Evolutionary conservation across 2,113 vertebrate species (phyloP).

Genomic region (Bufo bufo): DNA sequence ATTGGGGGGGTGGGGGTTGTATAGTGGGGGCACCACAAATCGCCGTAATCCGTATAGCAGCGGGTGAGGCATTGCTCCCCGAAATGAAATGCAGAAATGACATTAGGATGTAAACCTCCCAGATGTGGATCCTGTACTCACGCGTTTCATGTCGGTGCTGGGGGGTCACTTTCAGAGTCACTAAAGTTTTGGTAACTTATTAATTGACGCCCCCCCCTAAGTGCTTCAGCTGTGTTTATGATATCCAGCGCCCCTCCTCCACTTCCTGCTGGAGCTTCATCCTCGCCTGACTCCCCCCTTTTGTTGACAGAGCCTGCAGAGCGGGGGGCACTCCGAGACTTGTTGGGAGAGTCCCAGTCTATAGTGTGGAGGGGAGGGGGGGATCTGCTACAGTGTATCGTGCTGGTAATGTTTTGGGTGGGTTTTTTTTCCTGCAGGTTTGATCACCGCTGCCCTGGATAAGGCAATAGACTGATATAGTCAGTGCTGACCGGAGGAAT

Average conservation of each 20-base stretch:
- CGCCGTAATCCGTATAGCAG: not conserved
- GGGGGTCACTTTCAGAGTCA: constrained; percentile 15
- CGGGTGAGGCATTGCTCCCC: too few species aligned
- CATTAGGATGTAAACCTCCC: not conserved
- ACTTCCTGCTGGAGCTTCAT: constrained; percentile 48
- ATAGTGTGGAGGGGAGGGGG: not conserved
- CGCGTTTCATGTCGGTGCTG: not conserved
- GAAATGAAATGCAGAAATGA: not conserved
- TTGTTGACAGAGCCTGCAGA: constrained; percentile 54
- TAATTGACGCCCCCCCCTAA: constrained; percentile 31
- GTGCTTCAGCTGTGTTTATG: constrained; percentile 51
- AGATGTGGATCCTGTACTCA: not conserved
- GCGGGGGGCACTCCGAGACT: not conserved
- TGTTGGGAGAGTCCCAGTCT: constrained; percentile 9
- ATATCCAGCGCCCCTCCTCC: constrained; percentile 37
- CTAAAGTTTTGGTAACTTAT: constrained; percentile 23
- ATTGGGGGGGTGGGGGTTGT: not conserved
- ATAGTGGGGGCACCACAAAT: not conserved
- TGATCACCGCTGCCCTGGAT: not conserved
- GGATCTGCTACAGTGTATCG: not conserved
- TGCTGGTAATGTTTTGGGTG: not conserved
- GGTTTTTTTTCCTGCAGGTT: not conserved
- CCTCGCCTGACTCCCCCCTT: constrained; percentile 39
- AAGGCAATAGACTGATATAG: not conserved
- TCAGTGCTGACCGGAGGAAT: not conserved